Base-by-base conservation (phyloP, 2,888 invertebrate species). In the Dexiosoma caninum region DNA sequence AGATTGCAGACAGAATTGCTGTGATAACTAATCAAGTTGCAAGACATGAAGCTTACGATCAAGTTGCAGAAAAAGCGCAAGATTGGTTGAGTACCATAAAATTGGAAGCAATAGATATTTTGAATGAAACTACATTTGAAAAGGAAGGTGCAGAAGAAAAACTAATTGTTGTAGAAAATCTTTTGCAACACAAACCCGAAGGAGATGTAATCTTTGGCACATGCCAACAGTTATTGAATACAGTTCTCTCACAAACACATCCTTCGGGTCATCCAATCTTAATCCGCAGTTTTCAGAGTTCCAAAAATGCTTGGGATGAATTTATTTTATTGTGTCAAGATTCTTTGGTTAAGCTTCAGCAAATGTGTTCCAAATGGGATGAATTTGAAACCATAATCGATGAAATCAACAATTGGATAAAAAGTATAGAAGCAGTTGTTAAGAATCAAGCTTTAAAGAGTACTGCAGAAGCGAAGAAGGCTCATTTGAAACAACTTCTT, bases 361-460 rank as follows among this genome's bases (percentile, higher is more conserved):
- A 94, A 79, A 92, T 96, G 7, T 93, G 95, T 82, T 93, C 93
- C 55, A 94, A 95, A 86, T 96, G 96, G 94, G 94, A 94, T 49
- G 94, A 95, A 86, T 95, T 96, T 84, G 95, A 96, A 85, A 93
- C 93, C 57, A 92, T 94, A 19, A 92, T 97, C 35, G 95, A 96
- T 83, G 93, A 93, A 74, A 91, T 98, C 1, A 95, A 95, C 85
- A 92, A 93, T 57, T 98, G 98, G 98, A 92, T 97, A 60, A 96
- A 95, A 87, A 92, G 94, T 62, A 95, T 95, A 87, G 98, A 98
- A 90, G 92, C 93, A 59, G 94, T 95, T 87, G 93, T 97, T 0
- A 95, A 97, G 89, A 97, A 97, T 88, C 97, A 97, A 89, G 95
- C 96, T 83, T 92, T 97, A 1, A 96, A 96, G 89, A 96, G 94